phyloP scores from a whole-genome alignment of 1,140 invertebrate species.

The Dreissena polymorpha region DNA sequence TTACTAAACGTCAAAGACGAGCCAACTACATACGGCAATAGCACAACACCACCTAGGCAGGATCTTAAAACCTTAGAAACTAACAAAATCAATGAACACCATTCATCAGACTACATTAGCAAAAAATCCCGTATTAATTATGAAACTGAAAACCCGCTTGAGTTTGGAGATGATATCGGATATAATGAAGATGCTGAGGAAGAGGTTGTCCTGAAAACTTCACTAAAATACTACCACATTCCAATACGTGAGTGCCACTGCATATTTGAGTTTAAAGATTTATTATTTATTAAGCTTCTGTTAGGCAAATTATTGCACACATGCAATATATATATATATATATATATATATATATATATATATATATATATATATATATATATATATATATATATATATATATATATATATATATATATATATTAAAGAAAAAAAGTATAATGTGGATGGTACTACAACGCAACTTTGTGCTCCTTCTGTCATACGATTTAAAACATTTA shows the following conservation, averaged over 20 bases:
- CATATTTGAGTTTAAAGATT: neutral
- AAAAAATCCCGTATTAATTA: slow-evolving; percentile 66
- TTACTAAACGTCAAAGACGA: slow-evolving; percentile 69
- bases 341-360: too few species aligned
- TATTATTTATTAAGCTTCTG: neutral
- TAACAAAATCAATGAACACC: slow-evolving; percentile 61
- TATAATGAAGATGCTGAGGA: slow-evolving; percentile 69
- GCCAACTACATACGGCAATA: slow-evolving; percentile 64
- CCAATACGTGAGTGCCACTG: slow-evolving; percentile 63
- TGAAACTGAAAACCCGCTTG: slow-evolving; percentile 66
- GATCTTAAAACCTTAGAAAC: slow-evolving; percentile 55
- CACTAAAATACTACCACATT: slow-evolving; percentile 68
- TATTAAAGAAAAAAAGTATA: neutral
- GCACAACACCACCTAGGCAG: slow-evolving; percentile 58
- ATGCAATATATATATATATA: too few species aligned
- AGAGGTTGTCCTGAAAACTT: slow-evolving; percentile 55
- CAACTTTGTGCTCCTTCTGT: neutral
- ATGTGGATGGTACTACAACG: neutral
- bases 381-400: too few species aligned
- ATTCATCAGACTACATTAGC: slow-evolving; percentile 63
- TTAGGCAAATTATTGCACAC: neutral
- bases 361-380: too few species aligned
- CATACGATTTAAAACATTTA: too few species aligned
- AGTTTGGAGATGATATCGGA: slow-evolving; percentile 75
- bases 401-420: too few species aligned